These are phyloP conservation scores for Lepilemur septentrionalis DNA, from an alignment of 2,797 vertebrate species.

Conservation along the genomic window DNA sequence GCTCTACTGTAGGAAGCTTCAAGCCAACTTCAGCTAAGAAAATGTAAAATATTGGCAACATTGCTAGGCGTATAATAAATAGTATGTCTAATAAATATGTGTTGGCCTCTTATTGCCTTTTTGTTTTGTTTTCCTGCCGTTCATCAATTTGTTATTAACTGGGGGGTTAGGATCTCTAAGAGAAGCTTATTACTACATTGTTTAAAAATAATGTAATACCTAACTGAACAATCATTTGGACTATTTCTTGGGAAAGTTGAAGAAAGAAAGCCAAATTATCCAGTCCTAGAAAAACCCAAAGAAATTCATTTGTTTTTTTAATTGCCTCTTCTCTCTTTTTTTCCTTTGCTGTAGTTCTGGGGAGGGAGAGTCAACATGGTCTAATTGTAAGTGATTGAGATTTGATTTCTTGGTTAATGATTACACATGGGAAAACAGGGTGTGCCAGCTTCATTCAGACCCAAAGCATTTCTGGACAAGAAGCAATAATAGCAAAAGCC, in stretches of 20 bases:
- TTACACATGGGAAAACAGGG: slow-evolving; percentile 60
- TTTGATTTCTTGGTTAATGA: slow-evolving; percentile 72
- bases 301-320: slow-evolving; percentile 51
- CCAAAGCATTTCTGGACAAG: slow-evolving; percentile 30
- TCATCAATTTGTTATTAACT: background rate
- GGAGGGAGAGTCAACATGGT: background rate
- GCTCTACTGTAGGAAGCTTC: background rate
- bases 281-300: background rate
- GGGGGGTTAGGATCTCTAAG: background rate
- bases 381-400: slow-evolving; percentile 50
- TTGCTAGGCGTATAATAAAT: background rate
- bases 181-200: slow-evolving; percentile 52
- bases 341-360: slow-evolving; percentile 33
- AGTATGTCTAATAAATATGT: background rate
- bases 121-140: background rate
- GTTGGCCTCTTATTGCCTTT: background rate
- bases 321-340: slow-evolving; percentile 37
- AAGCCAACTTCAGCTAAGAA: background rate
- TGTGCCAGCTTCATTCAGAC: slow-evolving; percentile 77
- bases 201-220: slow-evolving; percentile 58
- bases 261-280: slow-evolving; percentile 55
- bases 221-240: slow-evolving; percentile 43
- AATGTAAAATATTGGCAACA: background rate
- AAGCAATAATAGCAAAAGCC: background rate
- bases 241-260: slow-evolving; percentile 64